Conservation (phyloP, 2,113 vertebrate genomes). For the Rafetus swinhoei region DNA sequence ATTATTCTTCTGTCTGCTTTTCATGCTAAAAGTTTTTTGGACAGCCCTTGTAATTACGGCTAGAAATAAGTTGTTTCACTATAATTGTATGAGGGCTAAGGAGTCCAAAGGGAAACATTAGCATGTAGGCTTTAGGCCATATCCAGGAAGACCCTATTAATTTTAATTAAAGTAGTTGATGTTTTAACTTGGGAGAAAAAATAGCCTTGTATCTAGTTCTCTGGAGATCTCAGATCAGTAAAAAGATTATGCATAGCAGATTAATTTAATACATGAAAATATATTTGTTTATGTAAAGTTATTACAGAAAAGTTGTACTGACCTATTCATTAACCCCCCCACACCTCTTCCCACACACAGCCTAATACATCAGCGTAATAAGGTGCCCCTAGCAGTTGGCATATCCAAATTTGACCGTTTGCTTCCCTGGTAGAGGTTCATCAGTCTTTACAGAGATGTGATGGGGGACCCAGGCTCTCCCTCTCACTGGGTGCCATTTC, state of each 20-base stretch:
- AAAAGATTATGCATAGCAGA: slow-evolving; percentile 69
- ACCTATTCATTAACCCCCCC: not conserved
- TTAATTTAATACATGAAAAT: slow-evolving; percentile 61
- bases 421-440: not conserved
- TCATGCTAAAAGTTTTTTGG: slow-evolving; percentile 35
- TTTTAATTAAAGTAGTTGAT: slow-evolving; percentile 81
- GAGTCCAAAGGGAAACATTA: slow-evolving; percentile 74
- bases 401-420: not conserved
- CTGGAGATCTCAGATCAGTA: slow-evolving; percentile 73
- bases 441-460: not conserved
- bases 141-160: slow-evolving; percentile 74
- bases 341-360: too few relatives aligned
- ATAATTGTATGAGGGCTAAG: slow-evolving; percentile 64
- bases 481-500: not conserved
- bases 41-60: slow-evolving; percentile 48
- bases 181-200: slow-evolving; percentile 62
- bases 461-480: not conserved
- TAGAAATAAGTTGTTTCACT: slow-evolving; percentile 54
- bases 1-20: slow-evolving; percentile 58
- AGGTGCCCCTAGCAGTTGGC: not conserved
- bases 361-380: not conserved
- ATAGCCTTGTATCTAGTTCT: slow-evolving; percentile 68
- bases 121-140: slow-evolving; percentile 73
- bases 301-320: slow-evolving; percentile 53
- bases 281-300: slow-evolving; percentile 14